These are phyloP conservation scores for Otis tarda DNA, from an alignment of 2,113 vertebrate species.

Conservation along the genomic window DNA sequence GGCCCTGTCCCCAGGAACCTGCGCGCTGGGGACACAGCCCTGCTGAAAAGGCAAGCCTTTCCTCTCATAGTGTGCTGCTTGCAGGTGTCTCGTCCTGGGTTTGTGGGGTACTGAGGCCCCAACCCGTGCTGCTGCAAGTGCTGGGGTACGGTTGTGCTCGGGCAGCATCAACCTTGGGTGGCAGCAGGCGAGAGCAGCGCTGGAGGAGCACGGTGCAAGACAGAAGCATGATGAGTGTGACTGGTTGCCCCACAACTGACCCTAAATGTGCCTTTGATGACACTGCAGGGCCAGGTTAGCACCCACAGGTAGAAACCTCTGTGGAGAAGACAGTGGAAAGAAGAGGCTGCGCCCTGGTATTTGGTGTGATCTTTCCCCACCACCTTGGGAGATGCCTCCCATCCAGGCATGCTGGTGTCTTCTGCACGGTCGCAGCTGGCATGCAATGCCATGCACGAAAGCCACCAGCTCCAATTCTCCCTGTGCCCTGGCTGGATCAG, in stretches of 20 bases:
- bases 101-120: background rate
- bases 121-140: rapidly evolving
- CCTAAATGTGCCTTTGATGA: background rate
- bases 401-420: background rate
- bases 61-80: background rate
- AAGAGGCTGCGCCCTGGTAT: background rate
- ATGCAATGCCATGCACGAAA: background rate
- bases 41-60: background rate
- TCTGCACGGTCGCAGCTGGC: background rate
- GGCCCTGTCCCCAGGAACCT: background rate
- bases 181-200: background rate
- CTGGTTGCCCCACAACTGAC: rapidly evolving
- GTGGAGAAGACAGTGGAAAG: background rate
- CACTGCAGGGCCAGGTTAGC: background rate
- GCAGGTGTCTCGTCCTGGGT: background rate
- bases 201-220: background rate
- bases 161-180: background rate
- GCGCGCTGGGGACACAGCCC: background rate
- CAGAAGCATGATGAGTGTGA: rapidly evolving
- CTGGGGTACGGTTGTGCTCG: rapidly evolving
- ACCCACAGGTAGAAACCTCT: background rate
- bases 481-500: rapidly evolving
- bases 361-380: background rate
- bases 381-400: background rate
- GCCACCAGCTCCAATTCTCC: rapidly evolving